Evolutionary conservation across 2,797 vertebrate genomes (phyloP).

Genomic region (Enteromius argenteus): DNA sequence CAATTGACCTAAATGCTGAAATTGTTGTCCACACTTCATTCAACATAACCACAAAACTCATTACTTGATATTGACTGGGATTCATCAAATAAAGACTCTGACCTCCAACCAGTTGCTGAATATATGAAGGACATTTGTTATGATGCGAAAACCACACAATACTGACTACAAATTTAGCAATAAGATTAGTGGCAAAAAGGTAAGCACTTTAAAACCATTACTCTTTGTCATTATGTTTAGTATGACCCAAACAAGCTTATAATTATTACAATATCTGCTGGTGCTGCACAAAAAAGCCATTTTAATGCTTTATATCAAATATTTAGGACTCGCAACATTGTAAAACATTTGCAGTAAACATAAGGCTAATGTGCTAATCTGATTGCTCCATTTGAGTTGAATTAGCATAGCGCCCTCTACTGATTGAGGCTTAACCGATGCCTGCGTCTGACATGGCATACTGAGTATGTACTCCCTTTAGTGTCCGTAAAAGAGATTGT

Average conservation of each 20-base stretch:
- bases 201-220: neutral
- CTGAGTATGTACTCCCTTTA: neutral
- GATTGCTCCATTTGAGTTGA: neutral
- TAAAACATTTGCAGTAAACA: neutral
- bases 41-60: constrained; percentile 26
- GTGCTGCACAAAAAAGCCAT: neutral
- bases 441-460: neutral
- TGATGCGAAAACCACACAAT: neutral
- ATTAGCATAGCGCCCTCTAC: neutral
- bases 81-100: constrained; percentile 7
- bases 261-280: neutral
- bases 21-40: constrained; percentile 21
- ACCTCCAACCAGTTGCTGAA: constrained; percentile 25
- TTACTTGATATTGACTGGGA: constrained; percentile 13
- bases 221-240: neutral
- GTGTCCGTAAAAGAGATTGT: neutral
- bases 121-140: constrained; percentile 7
- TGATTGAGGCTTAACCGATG: neutral
- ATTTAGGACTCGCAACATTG: neutral
- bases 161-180: neutral
- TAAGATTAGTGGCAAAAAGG: constrained; percentile 18
- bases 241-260: neutral
- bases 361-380: neutral
- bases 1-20: constrained; percentile 3
- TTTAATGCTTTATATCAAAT: neutral